Conservation (phyloP, 2,797 vertebrate genomes). For the Enteromius anoplus region DNA sequence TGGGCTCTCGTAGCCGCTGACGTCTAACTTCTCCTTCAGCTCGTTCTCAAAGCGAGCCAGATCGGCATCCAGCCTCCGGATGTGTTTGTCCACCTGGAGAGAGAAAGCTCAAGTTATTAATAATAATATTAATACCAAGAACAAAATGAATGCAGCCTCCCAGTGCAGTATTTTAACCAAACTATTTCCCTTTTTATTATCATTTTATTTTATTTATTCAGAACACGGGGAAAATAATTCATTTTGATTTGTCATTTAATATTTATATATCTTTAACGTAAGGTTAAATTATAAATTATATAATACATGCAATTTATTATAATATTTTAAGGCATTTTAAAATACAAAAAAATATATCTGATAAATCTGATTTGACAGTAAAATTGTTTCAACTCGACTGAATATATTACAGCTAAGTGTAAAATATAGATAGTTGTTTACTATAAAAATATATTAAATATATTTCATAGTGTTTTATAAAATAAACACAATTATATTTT, state of each 20-base stretch:
- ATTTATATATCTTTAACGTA: too few species aligned
- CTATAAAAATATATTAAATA: too few species aligned
- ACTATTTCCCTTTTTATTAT: too few species aligned
- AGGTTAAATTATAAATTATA: too few species aligned
- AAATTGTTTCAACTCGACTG: not conserved
- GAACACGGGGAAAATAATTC: too few species aligned
- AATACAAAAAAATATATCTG: not conserved
- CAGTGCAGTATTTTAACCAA: not conserved
- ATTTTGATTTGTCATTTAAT: too few species aligned
- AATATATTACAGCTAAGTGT: not conserved
- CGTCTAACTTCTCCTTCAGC: constrained; percentile 95
- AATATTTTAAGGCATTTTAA: not conserved
- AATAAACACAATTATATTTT: too few species aligned
- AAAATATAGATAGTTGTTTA: not conserved
- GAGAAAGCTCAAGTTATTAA: not conserved
- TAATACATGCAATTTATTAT: not conserved
- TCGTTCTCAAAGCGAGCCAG: constrained; percentile 95
- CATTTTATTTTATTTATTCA: too few species aligned
- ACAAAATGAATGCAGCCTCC: not conserved
- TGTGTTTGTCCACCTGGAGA: constrained; percentile 94
- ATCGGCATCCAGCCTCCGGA: constrained; percentile 93
- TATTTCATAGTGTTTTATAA: too few species aligned
- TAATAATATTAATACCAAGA: too few species aligned
- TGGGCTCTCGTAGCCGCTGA: constrained; percentile 87
- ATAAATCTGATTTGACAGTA: not conserved